Evolutionary conservation across 2,797 vertebrate species (phyloP).

Genomic region (Sciurus carolinensis): DNA sequence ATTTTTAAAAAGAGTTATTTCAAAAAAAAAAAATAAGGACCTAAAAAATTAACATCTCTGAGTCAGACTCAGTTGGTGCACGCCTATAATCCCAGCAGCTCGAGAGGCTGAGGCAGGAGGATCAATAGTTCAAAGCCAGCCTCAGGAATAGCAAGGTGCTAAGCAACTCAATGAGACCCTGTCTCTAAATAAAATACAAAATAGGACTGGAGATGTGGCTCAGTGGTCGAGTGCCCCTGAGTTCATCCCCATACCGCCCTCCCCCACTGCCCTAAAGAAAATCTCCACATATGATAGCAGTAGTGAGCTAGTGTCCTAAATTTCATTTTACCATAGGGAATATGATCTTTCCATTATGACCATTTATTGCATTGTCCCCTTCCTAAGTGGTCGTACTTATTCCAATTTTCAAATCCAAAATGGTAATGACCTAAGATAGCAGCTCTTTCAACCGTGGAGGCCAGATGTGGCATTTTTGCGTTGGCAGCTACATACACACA

Average conservation of each 20-base stretch:
- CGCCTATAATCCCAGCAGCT: too few relatives aligned
- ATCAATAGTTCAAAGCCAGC: too few relatives aligned
- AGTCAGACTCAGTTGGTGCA: too few relatives aligned
- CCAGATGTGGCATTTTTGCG: not conserved
- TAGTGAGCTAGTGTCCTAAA: not conserved
- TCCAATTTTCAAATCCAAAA: constrained; percentile 6
- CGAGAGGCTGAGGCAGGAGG: too few relatives aligned
- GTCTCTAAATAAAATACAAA: too few relatives aligned
- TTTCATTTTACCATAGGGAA: constrained; percentile 27
- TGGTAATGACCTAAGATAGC: not conserved
- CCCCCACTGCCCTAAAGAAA: too few relatives aligned
- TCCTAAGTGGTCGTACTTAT: not conserved
- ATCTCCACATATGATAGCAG: not conserved
- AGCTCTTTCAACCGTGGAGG: not conserved
- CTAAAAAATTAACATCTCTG: not conserved
- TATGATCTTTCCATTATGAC: not conserved
- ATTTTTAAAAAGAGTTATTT: not conserved
- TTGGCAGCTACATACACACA: not conserved
- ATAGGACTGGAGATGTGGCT: too few relatives aligned
- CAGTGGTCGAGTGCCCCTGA: too few relatives aligned
- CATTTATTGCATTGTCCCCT: not conserved
- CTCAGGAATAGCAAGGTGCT: too few relatives aligned
- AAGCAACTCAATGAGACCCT: too few relatives aligned
- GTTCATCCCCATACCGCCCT: too few relatives aligned
- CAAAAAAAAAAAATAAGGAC: not conserved